Conservation (phyloP, 2,888 invertebrate genomes). For the Dorcus hopei region DNA sequence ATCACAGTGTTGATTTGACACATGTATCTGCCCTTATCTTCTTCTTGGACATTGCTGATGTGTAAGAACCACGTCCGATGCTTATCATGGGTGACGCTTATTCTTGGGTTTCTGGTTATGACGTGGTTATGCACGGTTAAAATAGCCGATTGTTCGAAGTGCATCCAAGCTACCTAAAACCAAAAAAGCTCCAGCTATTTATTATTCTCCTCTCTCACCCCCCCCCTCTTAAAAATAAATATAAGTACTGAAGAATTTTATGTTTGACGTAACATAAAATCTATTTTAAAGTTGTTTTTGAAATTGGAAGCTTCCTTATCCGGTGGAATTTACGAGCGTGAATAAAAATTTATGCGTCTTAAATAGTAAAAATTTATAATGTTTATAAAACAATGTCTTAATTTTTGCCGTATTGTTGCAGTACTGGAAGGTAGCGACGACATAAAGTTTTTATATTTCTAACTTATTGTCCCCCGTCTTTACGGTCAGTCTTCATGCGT, state of each 20-base stretch:
- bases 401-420: constrained; percentile 8
- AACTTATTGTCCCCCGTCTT: no score
- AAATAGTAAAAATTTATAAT: constrained; percentile 1
- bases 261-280: no score
- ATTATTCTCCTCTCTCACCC: not conserved
- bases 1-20: constrained; percentile 92
- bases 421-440: no score
- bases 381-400: constrained; percentile 19
- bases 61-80: constrained; percentile 91
- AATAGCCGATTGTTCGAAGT: constrained; percentile 91
- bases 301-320: no score
- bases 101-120: constrained; percentile 88
- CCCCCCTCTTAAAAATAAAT: not conserved
- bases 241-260: no score
- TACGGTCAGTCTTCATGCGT: no score
- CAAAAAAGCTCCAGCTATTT: not conserved
- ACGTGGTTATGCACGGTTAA: constrained; percentile 92
- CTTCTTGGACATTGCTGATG: constrained; percentile 87
- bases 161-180: constrained; percentile 92
- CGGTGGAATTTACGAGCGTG: no score
- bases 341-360: no score
- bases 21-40: constrained; percentile 90
- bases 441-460: no score
- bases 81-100: constrained; percentile 89
- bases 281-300: no score